Evolutionary conservation across 2,113 vertebrate genomes (phyloP).

Genomic region (Silurus glanis): DNA sequence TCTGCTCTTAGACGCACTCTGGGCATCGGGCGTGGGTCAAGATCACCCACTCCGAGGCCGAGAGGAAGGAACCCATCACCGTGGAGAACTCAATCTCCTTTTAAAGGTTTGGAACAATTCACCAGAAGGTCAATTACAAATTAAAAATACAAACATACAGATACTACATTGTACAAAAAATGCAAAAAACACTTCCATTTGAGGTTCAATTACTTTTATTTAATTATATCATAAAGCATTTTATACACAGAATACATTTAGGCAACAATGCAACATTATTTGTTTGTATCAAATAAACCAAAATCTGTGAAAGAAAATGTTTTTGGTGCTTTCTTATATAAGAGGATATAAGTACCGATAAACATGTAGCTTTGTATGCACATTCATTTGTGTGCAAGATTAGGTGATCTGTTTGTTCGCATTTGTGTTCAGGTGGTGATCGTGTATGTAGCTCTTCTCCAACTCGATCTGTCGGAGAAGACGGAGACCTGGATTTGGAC

Average conservation of each 20-base stretch:
- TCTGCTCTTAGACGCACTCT: constrained; percentile 69
- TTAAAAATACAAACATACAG: background rate
- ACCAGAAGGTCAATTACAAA: background rate
- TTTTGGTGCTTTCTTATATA: background rate
- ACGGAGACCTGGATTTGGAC: constrained; percentile 66
- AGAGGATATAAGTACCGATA: background rate
- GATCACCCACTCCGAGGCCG: constrained; percentile 46
- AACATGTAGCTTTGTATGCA: background rate
- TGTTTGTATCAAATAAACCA: background rate
- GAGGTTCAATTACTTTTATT: background rate
- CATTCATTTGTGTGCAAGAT: constrained; percentile 23
- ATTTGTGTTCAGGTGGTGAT: constrained; percentile 45
- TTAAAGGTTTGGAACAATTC: constrained; percentile 64
- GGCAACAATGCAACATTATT: background rate
- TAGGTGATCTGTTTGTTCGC: constrained; percentile 25
- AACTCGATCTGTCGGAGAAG: constrained; percentile 49
- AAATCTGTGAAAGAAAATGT: background rate
- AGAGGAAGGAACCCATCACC: constrained; percentile 57
- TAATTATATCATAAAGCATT: background rate
- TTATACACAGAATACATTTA: background rate
- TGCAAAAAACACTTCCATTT: background rate
- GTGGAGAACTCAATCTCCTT: constrained; percentile 58
- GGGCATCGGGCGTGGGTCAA: constrained; percentile 54
- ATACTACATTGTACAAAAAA: background rate
- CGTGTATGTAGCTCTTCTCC: constrained; percentile 42